Percentiles rank a stretch among this genome's conserved stretches.
phyloP scores from a whole-genome alignment of 1,140 invertebrate genomes.

The Globodera ellingtonae region DNA sequence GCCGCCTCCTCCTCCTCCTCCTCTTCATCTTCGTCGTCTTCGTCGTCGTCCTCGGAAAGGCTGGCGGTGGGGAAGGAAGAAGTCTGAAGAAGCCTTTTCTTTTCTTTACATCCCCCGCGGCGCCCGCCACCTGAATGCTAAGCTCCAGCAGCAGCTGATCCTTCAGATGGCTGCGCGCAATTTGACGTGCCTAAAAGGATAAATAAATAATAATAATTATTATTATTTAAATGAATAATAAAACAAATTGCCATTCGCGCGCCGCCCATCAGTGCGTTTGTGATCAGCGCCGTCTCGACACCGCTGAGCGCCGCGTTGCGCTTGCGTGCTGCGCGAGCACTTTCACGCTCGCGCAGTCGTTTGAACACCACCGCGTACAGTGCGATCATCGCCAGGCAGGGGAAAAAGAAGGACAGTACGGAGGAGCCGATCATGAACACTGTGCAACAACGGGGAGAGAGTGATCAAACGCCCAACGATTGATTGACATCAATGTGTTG shows the following conservation, averaged over 20 bases:
- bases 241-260: constrained; percentile 49
- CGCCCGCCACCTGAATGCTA: constrained; percentile 25
- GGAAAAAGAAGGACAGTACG: constrained; percentile 96
- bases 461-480: no score
- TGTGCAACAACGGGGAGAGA: constrained; percentile 55
- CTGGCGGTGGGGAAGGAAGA: constrained; percentile 60
- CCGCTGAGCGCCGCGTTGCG: neutral
- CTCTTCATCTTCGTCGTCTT: neutral
- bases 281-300: constrained; percentile 52
- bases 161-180: constrained; percentile 62
- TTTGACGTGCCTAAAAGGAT: constrained; percentile 16
- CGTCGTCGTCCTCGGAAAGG: constrained; percentile 53
- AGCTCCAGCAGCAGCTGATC: constrained; percentile 54
- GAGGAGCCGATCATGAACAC: constrained; percentile 98
- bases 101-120: constrained; percentile 1
- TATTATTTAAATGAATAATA: neutral
- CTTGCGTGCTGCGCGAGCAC: constrained; percentile 51
- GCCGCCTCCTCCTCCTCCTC: constrained; percentile 46
- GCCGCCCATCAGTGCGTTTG: constrained; percentile 57
- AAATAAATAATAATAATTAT: neutral
- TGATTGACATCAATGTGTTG: no score
- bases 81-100: constrained; percentile 43
- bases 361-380: constrained; percentile 97
- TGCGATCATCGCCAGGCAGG: constrained; percentile 97
- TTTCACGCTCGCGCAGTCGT: constrained; percentile 66